A percentile compares a stretch with the other conserved stretches of the same genome.
phyloP scores from a whole-genome alignment of 1,140 invertebrate species.

The Asobara japonica region DNA sequence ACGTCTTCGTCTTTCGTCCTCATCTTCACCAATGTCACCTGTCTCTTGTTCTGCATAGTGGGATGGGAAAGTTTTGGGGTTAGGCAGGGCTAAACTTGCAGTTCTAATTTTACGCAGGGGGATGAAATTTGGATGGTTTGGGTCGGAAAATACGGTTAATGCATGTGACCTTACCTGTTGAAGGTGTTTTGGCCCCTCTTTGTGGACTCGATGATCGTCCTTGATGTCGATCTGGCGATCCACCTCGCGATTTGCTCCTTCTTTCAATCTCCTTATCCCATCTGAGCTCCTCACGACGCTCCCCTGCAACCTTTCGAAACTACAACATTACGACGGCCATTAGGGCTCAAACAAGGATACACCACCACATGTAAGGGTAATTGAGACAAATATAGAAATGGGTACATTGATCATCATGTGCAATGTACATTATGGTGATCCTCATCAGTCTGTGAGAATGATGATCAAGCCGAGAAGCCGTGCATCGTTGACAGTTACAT shows the following conservation, averaged over 20 bases:
- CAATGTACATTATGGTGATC: slow-evolving; percentile 2
- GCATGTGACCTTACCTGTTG: slow-evolving; percentile 26
- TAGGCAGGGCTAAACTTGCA: too few species aligned
- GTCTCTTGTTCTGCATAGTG: slow-evolving; percentile 22
- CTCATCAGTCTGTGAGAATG: not conserved
- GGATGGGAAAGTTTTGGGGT: not conserved
- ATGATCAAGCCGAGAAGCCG: slow-evolving; percentile 22
- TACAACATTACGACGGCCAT: slow-evolving; percentile 64
- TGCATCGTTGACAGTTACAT: slow-evolving; percentile 10
- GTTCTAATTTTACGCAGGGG: too few species aligned
- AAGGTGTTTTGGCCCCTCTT: slow-evolving; percentile 39
- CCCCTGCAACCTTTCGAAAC: slow-evolving; percentile 69
- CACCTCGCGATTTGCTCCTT: slow-evolving; percentile 63
- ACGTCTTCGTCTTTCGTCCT: slow-evolving; percentile 55
- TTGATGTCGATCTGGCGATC: slow-evolving; percentile 56
- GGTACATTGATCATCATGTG: slow-evolving; percentile 20
- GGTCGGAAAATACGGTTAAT: too few species aligned
- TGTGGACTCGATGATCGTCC: slow-evolving; percentile 57
- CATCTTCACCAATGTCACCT: slow-evolving; percentile 42
- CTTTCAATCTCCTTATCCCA: slow-evolving; percentile 66
- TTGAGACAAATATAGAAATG: slow-evolving; percentile 32
- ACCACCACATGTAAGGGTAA: slow-evolving; percentile 55
- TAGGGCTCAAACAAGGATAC: slow-evolving; percentile 56
- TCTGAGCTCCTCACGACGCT: slow-evolving; percentile 64
- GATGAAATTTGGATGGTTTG: too few species aligned